Base-by-base conservation (phyloP, 2,888 invertebrate species). In the Aspidapion aeneum region DNA sequence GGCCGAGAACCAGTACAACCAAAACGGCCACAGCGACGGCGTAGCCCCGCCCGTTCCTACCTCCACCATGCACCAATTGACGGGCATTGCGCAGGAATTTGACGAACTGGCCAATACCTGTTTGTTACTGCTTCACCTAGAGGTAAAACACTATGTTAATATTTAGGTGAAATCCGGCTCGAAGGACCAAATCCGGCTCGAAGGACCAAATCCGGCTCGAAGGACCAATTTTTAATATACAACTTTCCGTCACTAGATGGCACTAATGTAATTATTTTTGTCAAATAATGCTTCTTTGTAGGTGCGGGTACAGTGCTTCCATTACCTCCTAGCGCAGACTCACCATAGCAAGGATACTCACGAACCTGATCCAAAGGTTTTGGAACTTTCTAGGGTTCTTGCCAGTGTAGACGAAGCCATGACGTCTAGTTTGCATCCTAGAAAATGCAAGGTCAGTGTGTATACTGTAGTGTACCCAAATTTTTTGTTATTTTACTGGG, bases 291-390 rank as follows among this genome's bases (percentile, higher is more conserved):
- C n/a, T n/a, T n/a, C n/a, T 56, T 62, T 79, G 83, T 60, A 72
- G 90, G 89, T 87, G 92, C 65, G 96, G 63, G 96, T 98, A 54
- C 96, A 96, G 78, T 98, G 97, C 80, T 97, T 98, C 83, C 94
- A 94, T 82, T 96, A 95, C 82, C 83, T 98, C 69, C 85, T 79
- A 63, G 78, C 78, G 0, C 78, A 79, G 62, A 76, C 76, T 1
- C 76, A 82, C 67, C 77, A 80, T 62, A 87, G 87, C 65, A 87
- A 88, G 72, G 90, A 91, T 78, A 87, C 88, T 60, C 87, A 91
- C 69, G 91, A 92, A 71, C 89, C 90, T 5, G 90, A 90, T 81
- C 86, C 87, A 51, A 88, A 89, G 77, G 90, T 90, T 52, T 83
- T 90, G 64, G 90, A 91, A 73, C 82, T 95, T 50, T 91, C 91